phyloP scores from a whole-genome alignment of 2,113 vertebrate genomes.

The Mesocricetus auratus region DNA sequence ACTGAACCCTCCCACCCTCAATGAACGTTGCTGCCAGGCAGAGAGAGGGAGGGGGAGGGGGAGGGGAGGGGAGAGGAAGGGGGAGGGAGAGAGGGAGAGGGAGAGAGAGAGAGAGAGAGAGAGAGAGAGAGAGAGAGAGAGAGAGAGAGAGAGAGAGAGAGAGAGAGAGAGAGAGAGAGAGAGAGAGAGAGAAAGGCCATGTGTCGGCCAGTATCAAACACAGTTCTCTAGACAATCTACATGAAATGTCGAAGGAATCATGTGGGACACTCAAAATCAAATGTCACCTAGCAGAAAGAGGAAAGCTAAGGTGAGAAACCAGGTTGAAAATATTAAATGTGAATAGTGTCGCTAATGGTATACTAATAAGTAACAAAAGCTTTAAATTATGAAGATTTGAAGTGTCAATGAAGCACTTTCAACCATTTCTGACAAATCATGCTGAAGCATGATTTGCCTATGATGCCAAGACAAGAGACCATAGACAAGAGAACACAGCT shows the following conservation, averaged over 20 bases:
- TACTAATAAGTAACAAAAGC: background rate
- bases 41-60: too few species aligned
- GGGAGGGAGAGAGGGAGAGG: too few species aligned
- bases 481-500: background rate
- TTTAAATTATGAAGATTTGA: slow-evolving; percentile 11
- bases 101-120: too few species aligned
- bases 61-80: too few species aligned
- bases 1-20: too few species aligned
- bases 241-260: background rate
- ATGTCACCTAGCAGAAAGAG: background rate
- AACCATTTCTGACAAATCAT: background rate
- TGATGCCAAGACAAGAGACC: background rate
- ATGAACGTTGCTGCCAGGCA: too few species aligned
- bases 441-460: background rate
- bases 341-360: background rate
- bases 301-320: background rate
- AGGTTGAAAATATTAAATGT: background rate
- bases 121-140: too few species aligned
- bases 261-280: background rate
- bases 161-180: too few species aligned
- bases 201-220: background rate
- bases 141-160: too few species aligned
- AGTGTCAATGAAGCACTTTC: background rate
- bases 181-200: too few species aligned
- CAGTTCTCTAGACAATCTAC: background rate